phyloP scores from a whole-genome alignment of 2,797 vertebrate genomes.

The Acrocephalus scirpaceus region DNA sequence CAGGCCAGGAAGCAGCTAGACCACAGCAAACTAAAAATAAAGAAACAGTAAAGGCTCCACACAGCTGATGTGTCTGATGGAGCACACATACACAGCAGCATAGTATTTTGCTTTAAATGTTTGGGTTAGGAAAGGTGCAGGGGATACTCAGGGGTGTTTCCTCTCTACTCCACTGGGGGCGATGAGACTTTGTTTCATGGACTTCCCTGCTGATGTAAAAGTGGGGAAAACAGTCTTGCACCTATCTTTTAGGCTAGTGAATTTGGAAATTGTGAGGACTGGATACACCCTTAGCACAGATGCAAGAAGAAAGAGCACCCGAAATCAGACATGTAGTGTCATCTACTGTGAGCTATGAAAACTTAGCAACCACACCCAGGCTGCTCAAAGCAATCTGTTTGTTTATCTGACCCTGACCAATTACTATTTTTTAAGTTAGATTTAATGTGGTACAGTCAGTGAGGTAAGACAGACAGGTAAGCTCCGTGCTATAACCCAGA shows the following conservation, averaged over 20 bases:
- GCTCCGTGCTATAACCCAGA: background rate
- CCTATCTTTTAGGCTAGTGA: background rate
- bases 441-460: background rate
- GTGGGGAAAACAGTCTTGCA: background rate
- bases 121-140: background rate
- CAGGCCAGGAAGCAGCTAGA: constrained; percentile 30
- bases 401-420: background rate
- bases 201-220: background rate
- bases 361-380: background rate
- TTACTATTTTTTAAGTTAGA: background rate
- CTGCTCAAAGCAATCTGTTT: background rate
- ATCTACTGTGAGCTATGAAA: background rate
- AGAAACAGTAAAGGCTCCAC: background rate
- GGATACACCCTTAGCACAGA: background rate
- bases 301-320: background rate
- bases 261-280: background rate
- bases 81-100: background rate
- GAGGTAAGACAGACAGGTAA: background rate
- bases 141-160: background rate
- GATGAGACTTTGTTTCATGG: background rate
- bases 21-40: constrained; percentile 61
- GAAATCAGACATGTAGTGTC: background rate
- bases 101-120: background rate
- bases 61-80: background rate
- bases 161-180: background rate